Conservation (phyloP, 64 coral and sea anemone species). For the Acropora tenuis region DNA sequence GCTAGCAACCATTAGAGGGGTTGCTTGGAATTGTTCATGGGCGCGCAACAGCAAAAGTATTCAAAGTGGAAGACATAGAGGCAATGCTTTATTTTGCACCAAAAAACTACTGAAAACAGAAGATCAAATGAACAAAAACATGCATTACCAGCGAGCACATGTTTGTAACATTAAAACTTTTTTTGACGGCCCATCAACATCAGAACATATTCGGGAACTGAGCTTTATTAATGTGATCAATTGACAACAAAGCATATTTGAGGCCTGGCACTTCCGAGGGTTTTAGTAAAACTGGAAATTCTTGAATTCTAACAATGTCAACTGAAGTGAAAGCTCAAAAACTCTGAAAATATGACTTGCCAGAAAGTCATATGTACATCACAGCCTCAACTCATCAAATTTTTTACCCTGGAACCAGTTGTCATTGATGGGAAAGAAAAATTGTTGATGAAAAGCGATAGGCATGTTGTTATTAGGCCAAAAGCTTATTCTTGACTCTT, state of each 20-base stretch:
- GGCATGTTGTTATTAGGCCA: slow-evolving; percentile 42
- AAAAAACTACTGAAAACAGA: slow-evolving; percentile 79
- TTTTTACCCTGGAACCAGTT: slow-evolving; percentile 19
- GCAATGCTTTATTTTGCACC: slow-evolving; percentile 69
- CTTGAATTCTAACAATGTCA: slow-evolving; percentile 19
- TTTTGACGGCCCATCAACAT: neutral
- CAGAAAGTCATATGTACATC: slow-evolving; percentile 45
- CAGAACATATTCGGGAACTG: neutral
- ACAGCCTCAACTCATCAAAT: slow-evolving; percentile 32
- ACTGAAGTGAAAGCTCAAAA: neutral
- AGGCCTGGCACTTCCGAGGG: slow-evolving; percentile 44
- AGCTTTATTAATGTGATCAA: neutral
- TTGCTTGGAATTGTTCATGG: slow-evolving; percentile 12
- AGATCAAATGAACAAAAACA: slow-evolving; percentile 71
- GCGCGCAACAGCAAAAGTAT: slow-evolving; percentile 28
- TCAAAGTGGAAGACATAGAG: slow-evolving; percentile 41
- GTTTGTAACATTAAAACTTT: slow-evolving; percentile 50
- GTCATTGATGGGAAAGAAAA: slow-evolving; percentile 39
- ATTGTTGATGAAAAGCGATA: slow-evolving; percentile 39
- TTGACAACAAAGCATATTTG: neutral
- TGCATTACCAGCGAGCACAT: slow-evolving; percentile 68
- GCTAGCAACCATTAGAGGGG: too few relatives aligned
- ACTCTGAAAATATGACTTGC: slow-evolving; percentile 64
- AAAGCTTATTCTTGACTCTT: slow-evolving; percentile 21
- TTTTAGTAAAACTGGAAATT: slow-evolving; percentile 36